A percentile compares a stretch with the other conserved stretches of the same genome.
phyloP scores from a whole-genome alignment of 2,888 invertebrate genomes.

The Trichogramma dendrolimi region DNA sequence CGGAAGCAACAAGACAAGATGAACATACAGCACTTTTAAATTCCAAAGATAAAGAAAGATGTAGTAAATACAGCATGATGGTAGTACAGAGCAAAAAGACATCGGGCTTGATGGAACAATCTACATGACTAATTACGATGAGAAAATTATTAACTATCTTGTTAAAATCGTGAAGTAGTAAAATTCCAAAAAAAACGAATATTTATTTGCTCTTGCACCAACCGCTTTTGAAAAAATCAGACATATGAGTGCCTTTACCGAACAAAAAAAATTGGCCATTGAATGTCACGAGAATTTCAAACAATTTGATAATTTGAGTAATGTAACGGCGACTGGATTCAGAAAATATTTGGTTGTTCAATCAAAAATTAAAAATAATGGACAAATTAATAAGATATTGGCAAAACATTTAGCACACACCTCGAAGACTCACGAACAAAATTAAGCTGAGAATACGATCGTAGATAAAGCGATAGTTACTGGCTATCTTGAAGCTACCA shows the following conservation, averaged over 20 bases:
- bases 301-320: neutral
- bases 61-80: no score
- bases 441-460: no score
- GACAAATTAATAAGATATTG: neutral
- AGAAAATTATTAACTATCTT: neutral
- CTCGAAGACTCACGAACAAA: neutral
- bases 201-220: neutral
- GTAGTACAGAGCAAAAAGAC: no score
- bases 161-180: neutral
- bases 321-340: constrained; percentile 1
- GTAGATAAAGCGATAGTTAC: no score
- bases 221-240: neutral
- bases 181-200: neutral
- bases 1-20: neutral
- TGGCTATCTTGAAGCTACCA: no score
- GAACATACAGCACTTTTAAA: no score
- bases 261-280: neutral
- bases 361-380: neutral
- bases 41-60: no score
- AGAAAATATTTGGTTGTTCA: constrained; percentile 3
- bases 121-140: neutral
- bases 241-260: neutral
- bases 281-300: constrained; percentile 1
- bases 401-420: neutral
- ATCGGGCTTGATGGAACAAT: constrained; percentile 5